A percentile compares a stretch with the other conserved stretches of the same genome.
Conservation (phyloP, 1,140 invertebrate species). For the Cydia splendana region DNA sequence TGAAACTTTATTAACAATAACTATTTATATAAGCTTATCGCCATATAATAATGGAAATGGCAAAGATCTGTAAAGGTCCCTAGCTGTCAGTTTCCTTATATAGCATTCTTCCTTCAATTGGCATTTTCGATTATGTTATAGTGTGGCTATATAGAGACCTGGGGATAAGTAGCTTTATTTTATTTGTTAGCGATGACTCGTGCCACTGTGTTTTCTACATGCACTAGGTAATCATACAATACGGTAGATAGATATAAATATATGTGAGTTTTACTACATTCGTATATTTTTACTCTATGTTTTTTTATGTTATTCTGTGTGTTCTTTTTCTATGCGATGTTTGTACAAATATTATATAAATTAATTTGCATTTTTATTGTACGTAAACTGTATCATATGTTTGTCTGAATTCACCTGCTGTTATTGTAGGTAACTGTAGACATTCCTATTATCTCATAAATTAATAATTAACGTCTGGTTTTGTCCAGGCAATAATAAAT, state of each 20-base stretch:
- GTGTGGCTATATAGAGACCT: neutral
- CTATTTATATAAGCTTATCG: neutral
- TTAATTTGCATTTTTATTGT: conserved; percentile 20
- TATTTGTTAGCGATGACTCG: too few species aligned
- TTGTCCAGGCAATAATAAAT: conserved; percentile 9
- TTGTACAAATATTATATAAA: neutral
- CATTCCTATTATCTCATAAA: conserved; percentile 22
- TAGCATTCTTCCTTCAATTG: neutral
- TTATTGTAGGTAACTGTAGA: conserved; percentile 8
- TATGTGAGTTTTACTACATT: too few species aligned
- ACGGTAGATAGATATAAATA: too few species aligned
- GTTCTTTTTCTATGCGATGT: neutral
- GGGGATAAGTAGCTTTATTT: too few species aligned
- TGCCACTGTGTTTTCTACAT: too few species aligned
- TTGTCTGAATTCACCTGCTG: conserved; percentile 19
- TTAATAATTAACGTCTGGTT: conserved; percentile 18
- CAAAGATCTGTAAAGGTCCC: neutral
- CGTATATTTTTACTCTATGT: too few species aligned
- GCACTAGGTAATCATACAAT: too few species aligned
- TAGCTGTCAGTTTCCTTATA: neutral
- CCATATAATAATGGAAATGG: neutral
- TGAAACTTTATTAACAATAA: neutral
- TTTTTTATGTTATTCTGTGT: neutral
- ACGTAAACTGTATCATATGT: neutral
- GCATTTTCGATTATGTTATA: neutral